phyloP scores from a whole-genome alignment of 37 sponge, comb jelly and placozoan genomes.

The Mnemiopsis leidyi region DNA sequence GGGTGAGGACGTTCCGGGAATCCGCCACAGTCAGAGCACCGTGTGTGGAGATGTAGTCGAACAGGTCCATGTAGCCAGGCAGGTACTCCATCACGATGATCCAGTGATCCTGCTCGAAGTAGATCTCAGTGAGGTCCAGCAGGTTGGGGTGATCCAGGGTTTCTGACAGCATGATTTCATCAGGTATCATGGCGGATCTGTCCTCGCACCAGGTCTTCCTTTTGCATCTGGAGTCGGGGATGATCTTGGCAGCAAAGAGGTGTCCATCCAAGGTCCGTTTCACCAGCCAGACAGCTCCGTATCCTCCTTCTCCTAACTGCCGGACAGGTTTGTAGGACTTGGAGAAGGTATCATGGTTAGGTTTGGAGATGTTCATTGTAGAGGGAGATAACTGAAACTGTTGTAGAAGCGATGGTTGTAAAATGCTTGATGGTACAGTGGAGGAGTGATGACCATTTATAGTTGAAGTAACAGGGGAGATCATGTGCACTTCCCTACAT shows the following conservation, averaged over 20 bases:
- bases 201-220: constrained; percentile 2
- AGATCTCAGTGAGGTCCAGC: constrained; percentile 9
- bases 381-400: too few relatives aligned
- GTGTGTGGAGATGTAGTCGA: background rate
- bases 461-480: too few relatives aligned
- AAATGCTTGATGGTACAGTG: too few relatives aligned
- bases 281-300: background rate
- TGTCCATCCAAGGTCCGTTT: background rate
- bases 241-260: constrained; percentile 28
- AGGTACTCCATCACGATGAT: constrained; percentile 51
- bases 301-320: constrained; percentile 18
- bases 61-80: constrained; percentile 7
- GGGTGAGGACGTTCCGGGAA: background rate
- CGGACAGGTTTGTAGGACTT: background rate
- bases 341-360: too few relatives aligned
- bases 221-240: background rate
- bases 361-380: too few relatives aligned
- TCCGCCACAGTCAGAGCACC: background rate
- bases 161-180: constrained; percentile 17
- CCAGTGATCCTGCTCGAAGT: constrained; percentile 10
- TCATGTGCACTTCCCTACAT: too few relatives aligned
- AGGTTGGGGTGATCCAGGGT: constrained; percentile 40
- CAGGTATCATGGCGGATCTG: background rate
- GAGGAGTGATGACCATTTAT: background rate
- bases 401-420: too few relatives aligned